These are phyloP conservation scores for Mesochorus sp. DNA, from an alignment of 2,888 invertebrate species.

Conservation along the genomic window DNA sequence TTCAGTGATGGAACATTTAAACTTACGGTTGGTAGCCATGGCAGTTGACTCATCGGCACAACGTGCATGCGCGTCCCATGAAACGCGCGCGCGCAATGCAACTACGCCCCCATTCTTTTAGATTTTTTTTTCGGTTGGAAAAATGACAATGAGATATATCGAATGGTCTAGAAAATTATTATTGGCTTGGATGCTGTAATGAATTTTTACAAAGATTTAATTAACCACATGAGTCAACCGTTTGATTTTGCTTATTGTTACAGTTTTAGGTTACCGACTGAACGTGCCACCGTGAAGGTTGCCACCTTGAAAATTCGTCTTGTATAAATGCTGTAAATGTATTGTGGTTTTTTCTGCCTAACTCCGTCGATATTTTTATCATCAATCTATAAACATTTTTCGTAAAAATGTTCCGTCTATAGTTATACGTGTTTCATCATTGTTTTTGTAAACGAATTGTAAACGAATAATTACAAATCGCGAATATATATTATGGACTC, in stretches of 20 bases:
- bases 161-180: conserved; percentile 11
- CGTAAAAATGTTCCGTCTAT: no score
- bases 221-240: no score
- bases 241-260: no score
- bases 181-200: neutral
- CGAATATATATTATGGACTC: neutral
- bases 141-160: conserved; percentile 34
- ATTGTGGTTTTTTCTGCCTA: no score
- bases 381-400: no score
- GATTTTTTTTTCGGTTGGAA: conserved; percentile 20
- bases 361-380: no score
- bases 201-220: no score
- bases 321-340: no score
- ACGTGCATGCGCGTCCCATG: neutral
- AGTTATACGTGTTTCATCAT: neutral
- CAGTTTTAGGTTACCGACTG: no score
- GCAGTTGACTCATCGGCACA: conserved; percentile 24
- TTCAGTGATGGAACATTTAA: neutral
- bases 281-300: no score
- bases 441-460: neutral
- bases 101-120: conserved; percentile 11
- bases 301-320: no score
- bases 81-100: conserved; percentile 21
- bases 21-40: conserved; percentile 23
- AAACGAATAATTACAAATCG: neutral